These are phyloP conservation scores for Bombus confusus DNA, from an alignment of 1,140 invertebrate species.

Conservation along the genomic window DNA sequence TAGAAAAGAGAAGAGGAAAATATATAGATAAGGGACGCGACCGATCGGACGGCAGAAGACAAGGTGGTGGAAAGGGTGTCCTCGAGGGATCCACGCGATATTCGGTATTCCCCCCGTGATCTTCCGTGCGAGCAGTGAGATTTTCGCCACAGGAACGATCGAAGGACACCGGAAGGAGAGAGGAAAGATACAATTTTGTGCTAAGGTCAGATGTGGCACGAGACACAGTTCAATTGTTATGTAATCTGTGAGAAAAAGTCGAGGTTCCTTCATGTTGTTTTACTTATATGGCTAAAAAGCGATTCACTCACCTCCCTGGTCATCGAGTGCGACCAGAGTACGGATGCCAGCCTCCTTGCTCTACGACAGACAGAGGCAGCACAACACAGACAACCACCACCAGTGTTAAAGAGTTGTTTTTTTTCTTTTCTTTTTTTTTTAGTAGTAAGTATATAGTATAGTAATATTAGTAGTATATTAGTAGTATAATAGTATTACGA, in stretches of 20 bases:
- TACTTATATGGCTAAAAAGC: conserved; percentile 76
- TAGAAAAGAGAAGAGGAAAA: not conserved
- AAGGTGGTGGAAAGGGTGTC: not conserved
- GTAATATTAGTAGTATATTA: conserved; percentile 70
- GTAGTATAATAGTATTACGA: conserved; percentile 62
- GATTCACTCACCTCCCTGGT: conserved; percentile 98
- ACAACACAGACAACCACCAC: conserved; percentile 84
- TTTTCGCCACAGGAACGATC: not conserved
- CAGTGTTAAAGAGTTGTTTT: conserved; percentile 80
- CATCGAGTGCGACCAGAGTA: conserved; percentile 99
- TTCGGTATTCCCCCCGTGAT: not conserved
- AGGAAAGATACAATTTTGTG: not conserved
- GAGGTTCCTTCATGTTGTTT: conserved; percentile 32
- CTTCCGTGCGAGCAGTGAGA: not conserved
- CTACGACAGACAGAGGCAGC: conserved; percentile 92
- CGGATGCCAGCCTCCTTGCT: conserved; percentile 99
- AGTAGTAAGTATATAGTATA: conserved; percentile 68
- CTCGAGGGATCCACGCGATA: not conserved
- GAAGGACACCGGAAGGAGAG: not conserved
- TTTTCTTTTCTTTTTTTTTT: conserved; percentile 64
- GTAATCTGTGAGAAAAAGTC: conserved; percentile 6
- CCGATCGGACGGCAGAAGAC: not conserved
- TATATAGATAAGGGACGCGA: not conserved
- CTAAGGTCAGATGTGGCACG: not conserved
- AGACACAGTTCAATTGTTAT: not conserved